Evolutionary conservation across 2,888 invertebrate species (phyloP), one percentile per base, ranked within the genome.

Genomic region (Eupithecia tripunctaria): DNA sequence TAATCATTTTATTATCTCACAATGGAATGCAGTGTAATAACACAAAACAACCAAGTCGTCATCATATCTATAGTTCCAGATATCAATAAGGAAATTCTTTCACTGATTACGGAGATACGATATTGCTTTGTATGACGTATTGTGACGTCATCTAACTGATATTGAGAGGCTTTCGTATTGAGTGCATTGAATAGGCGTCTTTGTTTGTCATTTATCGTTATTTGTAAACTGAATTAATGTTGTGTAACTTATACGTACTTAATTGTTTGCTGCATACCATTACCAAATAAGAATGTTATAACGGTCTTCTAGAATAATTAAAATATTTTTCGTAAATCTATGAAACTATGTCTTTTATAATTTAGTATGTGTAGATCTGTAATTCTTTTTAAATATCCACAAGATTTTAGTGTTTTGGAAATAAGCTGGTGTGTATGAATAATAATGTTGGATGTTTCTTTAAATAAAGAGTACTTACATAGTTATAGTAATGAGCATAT

Each of bases 91-190:
- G 36, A 79, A 86, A 91, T 92, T 90, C 88, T 83, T 90, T 79
- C 86, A 85, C 88, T 87, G 85, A 86, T 88, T 89, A 51, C 29
- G 21, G 51, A 72, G 72, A 76, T 76, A 86, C 84, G 84, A 85
- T 65, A 36, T 14, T 64, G 38, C 64, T n/a, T 32, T 38, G 63
- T 64, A 64, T 38, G 64, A 38, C 36, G 70, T 73, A 67, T 70
- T 29, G 64, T 78, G 79, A 77, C 80, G 79, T 78, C 78, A 80
- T 10, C 67, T 67, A n/a, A n/a, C 43, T 43, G 77, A 76, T 80
- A 77, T 62, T 8, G 15, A 32, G 64, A 59, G 59, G n/a, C 71
- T 71, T 76, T 73, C 71, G 21, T 69, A 69, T 76, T 65, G 70
- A 70, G 66, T 67, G 43, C 63, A 59, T 59, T 67, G 70, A 70